A percentile compares a stretch with the other conserved stretches of the same genome.
Conservation (phyloP, 2,888 invertebrate genomes). For the Perizoma affinitatum region DNA sequence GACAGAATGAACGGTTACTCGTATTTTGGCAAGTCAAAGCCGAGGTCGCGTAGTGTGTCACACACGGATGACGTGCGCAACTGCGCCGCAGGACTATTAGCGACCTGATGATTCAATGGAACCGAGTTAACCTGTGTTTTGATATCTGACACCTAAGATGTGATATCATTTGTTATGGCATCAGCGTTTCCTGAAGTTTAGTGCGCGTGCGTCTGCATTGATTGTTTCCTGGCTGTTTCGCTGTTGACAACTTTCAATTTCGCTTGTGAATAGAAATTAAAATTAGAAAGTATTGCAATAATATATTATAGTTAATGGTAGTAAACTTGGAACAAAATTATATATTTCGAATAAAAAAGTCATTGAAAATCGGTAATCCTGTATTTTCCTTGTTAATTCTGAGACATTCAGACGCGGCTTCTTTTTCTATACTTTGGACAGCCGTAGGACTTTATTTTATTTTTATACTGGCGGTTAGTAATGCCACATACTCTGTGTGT, state of each 20-base stretch:
- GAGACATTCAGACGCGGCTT: too few relatives aligned
- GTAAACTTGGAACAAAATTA: too few relatives aligned
- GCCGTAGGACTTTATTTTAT: too few relatives aligned
- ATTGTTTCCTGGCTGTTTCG: constrained; percentile 17
- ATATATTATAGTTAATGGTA: too few relatives aligned
- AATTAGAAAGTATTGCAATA: too few relatives aligned
- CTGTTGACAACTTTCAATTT: constrained; percentile 8
- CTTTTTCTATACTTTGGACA: too few relatives aligned
- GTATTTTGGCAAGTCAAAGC: constrained; percentile 54
- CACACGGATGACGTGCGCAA: constrained; percentile 35
- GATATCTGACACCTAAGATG: constrained; percentile 38
- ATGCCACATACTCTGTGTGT: too few relatives aligned
- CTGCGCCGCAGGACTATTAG: constrained; percentile 41
- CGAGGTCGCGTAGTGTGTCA: constrained; percentile 53
- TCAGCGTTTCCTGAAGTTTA: constrained; percentile 18
- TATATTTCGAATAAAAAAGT: too few relatives aligned
- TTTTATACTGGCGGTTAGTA: too few relatives aligned
- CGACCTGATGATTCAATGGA: constrained; percentile 37
- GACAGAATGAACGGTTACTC: constrained; percentile 48
- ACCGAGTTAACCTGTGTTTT: constrained; percentile 29
- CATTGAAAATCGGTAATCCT: too few relatives aligned
- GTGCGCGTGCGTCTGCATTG: constrained; percentile 7
- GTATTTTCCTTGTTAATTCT: too few relatives aligned
- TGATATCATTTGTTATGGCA: constrained; percentile 21
- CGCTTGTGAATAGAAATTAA: background rate